Conservation (phyloP, 2,113 vertebrate species). For the Eleginops maclovinus region DNA sequence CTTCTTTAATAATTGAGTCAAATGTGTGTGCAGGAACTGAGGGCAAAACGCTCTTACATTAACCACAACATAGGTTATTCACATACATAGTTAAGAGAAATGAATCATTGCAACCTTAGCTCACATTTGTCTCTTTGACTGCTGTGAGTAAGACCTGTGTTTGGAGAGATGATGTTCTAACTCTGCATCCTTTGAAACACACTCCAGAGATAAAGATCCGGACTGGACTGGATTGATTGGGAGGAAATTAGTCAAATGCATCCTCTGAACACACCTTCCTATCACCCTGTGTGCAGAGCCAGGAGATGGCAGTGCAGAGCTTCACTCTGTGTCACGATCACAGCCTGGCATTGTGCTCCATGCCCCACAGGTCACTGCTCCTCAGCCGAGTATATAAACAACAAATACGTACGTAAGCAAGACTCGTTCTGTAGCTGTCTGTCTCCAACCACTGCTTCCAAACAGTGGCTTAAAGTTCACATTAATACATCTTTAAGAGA, state of each 20-base stretch:
- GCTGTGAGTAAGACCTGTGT: too few relatives aligned
- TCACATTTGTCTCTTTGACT: not conserved
- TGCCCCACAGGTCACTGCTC: not conserved
- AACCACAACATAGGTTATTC: not conserved
- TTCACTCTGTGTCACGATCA: constrained; percentile 7
- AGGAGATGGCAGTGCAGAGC: constrained; percentile 82
- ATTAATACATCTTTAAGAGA: not conserved
- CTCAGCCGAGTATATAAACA: too few relatives aligned
- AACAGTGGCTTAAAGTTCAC: not conserved
- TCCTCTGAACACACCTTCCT: not conserved
- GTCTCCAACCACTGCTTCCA: not conserved
- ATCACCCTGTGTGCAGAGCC: constrained; percentile 37
- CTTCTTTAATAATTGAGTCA: not conserved
- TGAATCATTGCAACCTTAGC: not conserved
- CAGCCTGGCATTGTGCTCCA: not conserved
- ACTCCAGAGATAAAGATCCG: not conserved
- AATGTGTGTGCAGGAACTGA: too few relatives aligned
- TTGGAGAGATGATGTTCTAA: too few relatives aligned
- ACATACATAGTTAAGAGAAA: not conserved
- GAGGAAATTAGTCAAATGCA: not conserved
- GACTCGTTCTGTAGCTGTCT: not conserved
- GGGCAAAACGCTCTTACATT: not conserved
- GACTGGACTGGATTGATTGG: not conserved
- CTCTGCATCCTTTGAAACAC: not conserved
- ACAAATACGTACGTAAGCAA: too few relatives aligned